A percentile compares a stretch with the other conserved stretches of the same genome.
Evolutionary conservation across 2,888 invertebrate species (phyloP).

Genomic region (Yponomeuta evonymella): DNA sequence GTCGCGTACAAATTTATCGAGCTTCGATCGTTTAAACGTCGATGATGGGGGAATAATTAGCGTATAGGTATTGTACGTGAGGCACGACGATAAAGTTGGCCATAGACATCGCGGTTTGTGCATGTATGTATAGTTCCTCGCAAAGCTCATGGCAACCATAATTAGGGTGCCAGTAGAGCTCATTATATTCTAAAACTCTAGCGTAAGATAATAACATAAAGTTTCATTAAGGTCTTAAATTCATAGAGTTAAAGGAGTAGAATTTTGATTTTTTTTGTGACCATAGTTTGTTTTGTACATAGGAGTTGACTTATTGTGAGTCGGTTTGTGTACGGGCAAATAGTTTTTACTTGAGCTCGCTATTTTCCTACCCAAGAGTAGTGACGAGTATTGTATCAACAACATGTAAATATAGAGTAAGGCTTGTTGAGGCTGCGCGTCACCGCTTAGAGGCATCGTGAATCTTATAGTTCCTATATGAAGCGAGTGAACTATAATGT

Average conservation of each 20-base stretch:
- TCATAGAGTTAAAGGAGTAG: slow-evolving; percentile 51
- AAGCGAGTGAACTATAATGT: slow-evolving; percentile 76
- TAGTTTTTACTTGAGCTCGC: slow-evolving; percentile 67
- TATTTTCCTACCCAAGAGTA: slow-evolving; percentile 46
- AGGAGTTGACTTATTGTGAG: slow-evolving; percentile 35
- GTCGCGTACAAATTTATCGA: slow-evolving; percentile 47
- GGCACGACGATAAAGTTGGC: slow-evolving; percentile 54
- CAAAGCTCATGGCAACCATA: slow-evolving; percentile 45
- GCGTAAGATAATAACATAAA: slow-evolving; percentile 53
- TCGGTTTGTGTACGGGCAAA: slow-evolving; percentile 53
- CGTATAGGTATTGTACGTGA: slow-evolving; percentile 67
- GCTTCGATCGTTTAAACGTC: slow-evolving; percentile 61
- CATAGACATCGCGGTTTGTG: slow-evolving; percentile 71
- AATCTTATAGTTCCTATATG: slow-evolving; percentile 75
- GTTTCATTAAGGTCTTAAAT: slow-evolving; percentile 52
- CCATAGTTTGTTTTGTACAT: slow-evolving; percentile 49
- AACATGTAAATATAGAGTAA: slow-evolving; percentile 53
- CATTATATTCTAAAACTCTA: slow-evolving; percentile 74
- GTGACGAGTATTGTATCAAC: slow-evolving; percentile 35
- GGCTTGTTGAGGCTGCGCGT: slow-evolving; percentile 26
- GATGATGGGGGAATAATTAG: slow-evolving; percentile 63
- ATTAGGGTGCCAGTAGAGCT: slow-evolving; percentile 66
- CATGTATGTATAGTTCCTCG: slow-evolving; percentile 76
- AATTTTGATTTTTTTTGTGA: slow-evolving; percentile 49
- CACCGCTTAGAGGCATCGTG: slow-evolving; percentile 65